Evolutionary conservation across 2,113 vertebrate genomes (phyloP).

Genomic region (Plotosus lineatus): DNA sequence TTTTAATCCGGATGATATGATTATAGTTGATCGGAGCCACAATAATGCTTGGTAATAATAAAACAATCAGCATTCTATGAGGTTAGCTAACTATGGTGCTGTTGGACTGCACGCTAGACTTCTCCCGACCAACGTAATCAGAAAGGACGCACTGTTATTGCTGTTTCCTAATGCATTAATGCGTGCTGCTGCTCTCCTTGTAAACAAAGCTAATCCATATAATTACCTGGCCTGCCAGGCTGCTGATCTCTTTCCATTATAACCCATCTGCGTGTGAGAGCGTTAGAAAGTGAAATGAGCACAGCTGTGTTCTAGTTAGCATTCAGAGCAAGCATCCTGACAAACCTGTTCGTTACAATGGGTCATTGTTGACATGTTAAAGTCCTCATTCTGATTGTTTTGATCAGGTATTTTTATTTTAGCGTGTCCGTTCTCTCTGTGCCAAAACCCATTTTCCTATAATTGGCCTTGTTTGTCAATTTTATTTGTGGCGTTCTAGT

Average conservation of each 20-base stretch:
- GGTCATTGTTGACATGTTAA: slow-evolving; percentile 13
- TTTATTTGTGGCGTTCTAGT: neutral
- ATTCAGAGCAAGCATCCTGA: neutral
- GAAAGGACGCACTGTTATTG: slow-evolving; percentile 41
- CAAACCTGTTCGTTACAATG: neutral
- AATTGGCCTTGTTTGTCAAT: slow-evolving; percentile 21
- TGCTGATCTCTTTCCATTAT: slow-evolving; percentile 44
- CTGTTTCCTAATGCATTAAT: slow-evolving; percentile 39
- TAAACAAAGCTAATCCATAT: slow-evolving; percentile 50
- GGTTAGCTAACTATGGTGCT: slow-evolving; percentile 9
- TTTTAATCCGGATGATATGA: neutral
- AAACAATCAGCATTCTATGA: neutral
- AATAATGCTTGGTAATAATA: neutral
- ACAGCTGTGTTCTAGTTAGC: slow-evolving; percentile 27
- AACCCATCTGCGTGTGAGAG: slow-evolving; percentile 46
- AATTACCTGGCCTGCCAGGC: slow-evolving; percentile 46
- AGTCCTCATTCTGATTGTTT: slow-evolving; percentile 19
- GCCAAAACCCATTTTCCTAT: neutral
- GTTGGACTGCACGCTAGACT: slow-evolving; percentile 44
- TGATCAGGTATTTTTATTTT: neutral
- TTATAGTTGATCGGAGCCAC: neutral
- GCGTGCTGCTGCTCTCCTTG: slow-evolving; percentile 18
- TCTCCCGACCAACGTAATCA: slow-evolving; percentile 20
- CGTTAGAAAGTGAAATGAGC: slow-evolving; percentile 6
- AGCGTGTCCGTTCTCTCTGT: neutral